Evolutionary conservation across 2,797 vertebrate species (phyloP).

Genomic region (Enteromius unitaeniatus): DNA sequence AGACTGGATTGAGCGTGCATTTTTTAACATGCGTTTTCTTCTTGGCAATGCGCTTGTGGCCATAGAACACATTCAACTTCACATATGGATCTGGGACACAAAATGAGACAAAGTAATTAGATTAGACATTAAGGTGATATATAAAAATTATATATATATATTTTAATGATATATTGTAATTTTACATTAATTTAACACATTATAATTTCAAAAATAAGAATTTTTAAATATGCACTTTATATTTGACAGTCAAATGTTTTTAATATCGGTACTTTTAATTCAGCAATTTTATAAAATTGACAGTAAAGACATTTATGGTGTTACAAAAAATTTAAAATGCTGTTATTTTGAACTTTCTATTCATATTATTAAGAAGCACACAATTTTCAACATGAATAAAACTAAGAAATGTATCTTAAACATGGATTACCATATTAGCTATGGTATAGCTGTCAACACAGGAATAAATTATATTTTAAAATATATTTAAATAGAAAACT

Average conservation of each 20-base stretch:
- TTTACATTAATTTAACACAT: not conserved
- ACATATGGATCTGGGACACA: slow-evolving; percentile 89
- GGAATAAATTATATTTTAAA: not conserved
- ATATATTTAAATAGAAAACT: not conserved
- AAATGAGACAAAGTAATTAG: slow-evolving; percentile 9
- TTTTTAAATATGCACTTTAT: not conserved
- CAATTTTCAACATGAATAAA: not conserved
- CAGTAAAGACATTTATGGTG: not conserved
- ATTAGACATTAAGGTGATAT: not conserved
- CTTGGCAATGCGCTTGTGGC: slow-evolving; percentile 94
- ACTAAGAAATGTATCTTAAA: not conserved
- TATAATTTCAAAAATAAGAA: not conserved
- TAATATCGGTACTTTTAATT: not conserved
- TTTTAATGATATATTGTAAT: not conserved
- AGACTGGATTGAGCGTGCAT: slow-evolving; percentile 93
- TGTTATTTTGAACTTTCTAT: not conserved
- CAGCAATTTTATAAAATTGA: not conserved
- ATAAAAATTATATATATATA: not conserved
- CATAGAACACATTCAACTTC: slow-evolving; percentile 96
- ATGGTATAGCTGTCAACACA: not conserved
- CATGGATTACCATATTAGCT: not conserved
- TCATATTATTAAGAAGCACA: too few species aligned
- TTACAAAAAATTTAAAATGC: not conserved
- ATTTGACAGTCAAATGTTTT: not conserved
- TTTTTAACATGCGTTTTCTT: slow-evolving; percentile 99